Percentiles rank a stretch among this genome's conserved stretches.
phyloP scores from a whole-genome alignment of 1,140 invertebrate genomes.

The Drosophila parvula region DNA sequence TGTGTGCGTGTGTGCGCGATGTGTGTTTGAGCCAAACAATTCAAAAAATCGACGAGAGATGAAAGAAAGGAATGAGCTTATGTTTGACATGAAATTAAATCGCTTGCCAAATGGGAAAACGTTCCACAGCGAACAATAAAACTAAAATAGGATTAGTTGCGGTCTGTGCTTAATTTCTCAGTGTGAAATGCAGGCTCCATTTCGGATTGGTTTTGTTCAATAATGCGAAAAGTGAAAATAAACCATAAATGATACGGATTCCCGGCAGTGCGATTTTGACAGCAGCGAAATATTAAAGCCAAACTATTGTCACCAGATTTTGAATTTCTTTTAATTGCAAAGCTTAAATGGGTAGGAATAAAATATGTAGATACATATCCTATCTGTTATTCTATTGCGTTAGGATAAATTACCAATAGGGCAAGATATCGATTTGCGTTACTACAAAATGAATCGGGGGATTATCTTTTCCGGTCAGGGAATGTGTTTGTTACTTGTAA shows the following conservation, averaged over 20 bases:
- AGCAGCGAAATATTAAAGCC: conserved; percentile 18
- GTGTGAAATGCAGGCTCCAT: conserved; percentile 42
- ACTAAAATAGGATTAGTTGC: conserved; percentile 72
- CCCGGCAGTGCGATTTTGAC: not conserved
- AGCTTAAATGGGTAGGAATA: not conserved
- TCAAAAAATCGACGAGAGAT: conserved; percentile 15
- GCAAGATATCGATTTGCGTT: too few species aligned
- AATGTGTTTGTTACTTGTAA: too few species aligned
- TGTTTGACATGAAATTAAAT: conserved; percentile 73
- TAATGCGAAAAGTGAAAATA: conserved; percentile 53
- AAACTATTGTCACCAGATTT: conserved; percentile 35
- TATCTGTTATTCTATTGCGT: too few species aligned
- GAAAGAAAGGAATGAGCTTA: conserved; percentile 50
- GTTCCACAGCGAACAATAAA: conserved; percentile 48
- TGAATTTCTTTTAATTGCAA: not conserved
- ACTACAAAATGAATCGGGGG: too few species aligned
- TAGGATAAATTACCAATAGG: too few species aligned
- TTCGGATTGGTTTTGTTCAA: conserved; percentile 30
- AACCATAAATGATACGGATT: conserved; percentile 12
- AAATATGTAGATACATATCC: too few species aligned
- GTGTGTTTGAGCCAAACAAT: conserved; percentile 33
- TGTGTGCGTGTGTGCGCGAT: conserved; percentile 7
- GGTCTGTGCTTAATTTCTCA: conserved; percentile 59
- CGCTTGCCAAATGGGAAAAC: conserved; percentile 50
- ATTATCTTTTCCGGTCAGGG: too few species aligned